Base-by-base conservation (phyloP, 2,113 vertebrate genomes). In the Poeciliopsis turrubarensis region DNA sequence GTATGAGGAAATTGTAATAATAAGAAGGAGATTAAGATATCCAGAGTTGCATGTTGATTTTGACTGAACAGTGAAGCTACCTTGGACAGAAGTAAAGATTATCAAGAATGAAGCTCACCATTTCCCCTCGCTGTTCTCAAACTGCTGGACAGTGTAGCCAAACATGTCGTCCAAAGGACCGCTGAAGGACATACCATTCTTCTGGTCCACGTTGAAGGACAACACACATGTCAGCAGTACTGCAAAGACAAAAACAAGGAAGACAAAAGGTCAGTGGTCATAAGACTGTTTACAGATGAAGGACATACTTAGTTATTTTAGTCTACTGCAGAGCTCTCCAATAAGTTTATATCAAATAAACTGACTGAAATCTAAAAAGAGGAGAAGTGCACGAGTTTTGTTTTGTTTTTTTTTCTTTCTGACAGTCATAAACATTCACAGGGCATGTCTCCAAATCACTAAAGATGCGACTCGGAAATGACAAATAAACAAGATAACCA, bases 91-190 rank as follows among this genome's bases (percentile, higher is more conserved):
- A 57, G 51, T 2, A 57, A 57, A 57, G 51, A 9, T 14, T 13
- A 31, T 14, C 15, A 30, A 27, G 27, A 26, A 34, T n/a, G 77
- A 34, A 70, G 75, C 95, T 95, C 94, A 98, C 97, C 98, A 99
- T 92, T 99, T 99, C 47, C 97, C 97, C 82, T 99, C 97, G 34
- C 94, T 95, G 80, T 99, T 99, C 95, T 97, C 95, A 90, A 98
- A 99, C 72, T 99, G 98, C 81, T 99, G 97, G 67, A 99, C 97
- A 0, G 96, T 96, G 79, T 99, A 99, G 14, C 98, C 97, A 0
- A 99, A 99, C 97, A 99, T 95, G 82, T 99, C 98, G 70, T 97
- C 97, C 85, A 97, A 86, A 0, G 97, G 94, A 0, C 98, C 98
- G 3, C 72, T 94, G 92, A 99, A 99, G 1, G 94, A 96, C 95